Percentiles rank a stretch among this genome's conserved stretches.
Conservation (phyloP, 2,113 vertebrate genomes). For the Spilogale gracilis region DNA sequence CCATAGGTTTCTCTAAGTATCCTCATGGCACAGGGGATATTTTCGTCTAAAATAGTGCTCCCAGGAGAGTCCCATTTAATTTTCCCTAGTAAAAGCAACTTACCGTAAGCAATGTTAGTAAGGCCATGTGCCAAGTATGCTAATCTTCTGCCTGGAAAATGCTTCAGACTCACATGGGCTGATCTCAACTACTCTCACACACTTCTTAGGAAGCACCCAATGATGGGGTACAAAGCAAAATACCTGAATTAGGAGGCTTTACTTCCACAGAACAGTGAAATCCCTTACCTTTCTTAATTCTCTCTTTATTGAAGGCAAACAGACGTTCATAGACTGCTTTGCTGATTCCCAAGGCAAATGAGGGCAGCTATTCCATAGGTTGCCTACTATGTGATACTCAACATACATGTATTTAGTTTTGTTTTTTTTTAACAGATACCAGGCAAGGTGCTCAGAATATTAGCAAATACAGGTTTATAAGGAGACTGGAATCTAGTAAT, state of each 20-base stretch:
- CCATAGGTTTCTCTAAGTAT: neutral
- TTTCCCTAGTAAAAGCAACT: slow-evolving; percentile 20
- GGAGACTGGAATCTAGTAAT: neutral
- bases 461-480: neutral
- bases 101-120: neutral
- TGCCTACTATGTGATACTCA: neutral
- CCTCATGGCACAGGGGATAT: neutral
- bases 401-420: neutral
- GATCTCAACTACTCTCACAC: neutral
- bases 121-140: neutral
- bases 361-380: neutral
- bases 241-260: neutral
- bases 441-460: neutral
- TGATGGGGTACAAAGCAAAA: neutral
- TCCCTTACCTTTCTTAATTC: neutral
- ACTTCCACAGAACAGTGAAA: neutral
- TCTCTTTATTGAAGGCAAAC: neutral
- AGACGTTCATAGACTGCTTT: neutral
- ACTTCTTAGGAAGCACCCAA: neutral
- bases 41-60: neutral
- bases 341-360: neutral
- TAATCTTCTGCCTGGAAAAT: neutral
- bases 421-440: neutral
- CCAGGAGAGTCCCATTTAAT: slow-evolving; percentile 14
- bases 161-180: neutral